Percentiles rank a stretch among this genome's conserved stretches.
phyloP scores from a whole-genome alignment of 2,113 vertebrate species.

The Psilopsiagon aurifrons region DNA sequence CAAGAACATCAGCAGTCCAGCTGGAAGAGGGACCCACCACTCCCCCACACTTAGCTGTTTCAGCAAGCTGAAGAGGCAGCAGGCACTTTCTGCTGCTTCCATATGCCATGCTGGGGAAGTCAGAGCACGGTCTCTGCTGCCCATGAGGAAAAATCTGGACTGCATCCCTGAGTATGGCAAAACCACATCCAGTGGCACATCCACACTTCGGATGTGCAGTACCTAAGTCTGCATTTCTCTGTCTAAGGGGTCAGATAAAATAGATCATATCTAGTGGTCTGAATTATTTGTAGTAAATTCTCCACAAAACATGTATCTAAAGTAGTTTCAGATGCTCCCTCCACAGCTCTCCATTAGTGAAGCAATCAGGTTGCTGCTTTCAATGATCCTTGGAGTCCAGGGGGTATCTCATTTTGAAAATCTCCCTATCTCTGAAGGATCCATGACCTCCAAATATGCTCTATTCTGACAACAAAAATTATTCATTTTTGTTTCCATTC shows the following conservation, averaged over 20 bases:
- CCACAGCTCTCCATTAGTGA: not conserved
- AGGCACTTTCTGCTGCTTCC: not conserved
- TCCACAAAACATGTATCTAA: not conserved
- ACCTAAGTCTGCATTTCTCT: not conserved
- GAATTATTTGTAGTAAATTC: not conserved
- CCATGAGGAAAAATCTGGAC: fast-evolving
- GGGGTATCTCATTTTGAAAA: not conserved
- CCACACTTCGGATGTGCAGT: not conserved
- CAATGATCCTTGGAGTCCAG: not conserved
- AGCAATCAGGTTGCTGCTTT: not conserved
- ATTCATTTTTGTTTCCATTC: not conserved
- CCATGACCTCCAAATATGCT: not conserved
- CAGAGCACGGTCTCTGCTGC: not conserved
- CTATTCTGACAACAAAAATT: not conserved
- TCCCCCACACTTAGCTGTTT: not conserved
- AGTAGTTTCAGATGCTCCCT: not conserved
- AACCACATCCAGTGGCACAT: not conserved
- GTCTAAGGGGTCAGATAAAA: not conserved
- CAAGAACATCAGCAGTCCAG: not conserved
- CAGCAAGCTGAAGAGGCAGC: not conserved
- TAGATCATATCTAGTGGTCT: not conserved
- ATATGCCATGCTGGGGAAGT: not conserved
- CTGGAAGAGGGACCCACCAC: not conserved
- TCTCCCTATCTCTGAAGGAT: not conserved
- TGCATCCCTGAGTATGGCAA: fast-evolving